Evolutionary conservation across 2,888 invertebrate genomes (phyloP).

Genomic region (Harpalus rubripes): DNA sequence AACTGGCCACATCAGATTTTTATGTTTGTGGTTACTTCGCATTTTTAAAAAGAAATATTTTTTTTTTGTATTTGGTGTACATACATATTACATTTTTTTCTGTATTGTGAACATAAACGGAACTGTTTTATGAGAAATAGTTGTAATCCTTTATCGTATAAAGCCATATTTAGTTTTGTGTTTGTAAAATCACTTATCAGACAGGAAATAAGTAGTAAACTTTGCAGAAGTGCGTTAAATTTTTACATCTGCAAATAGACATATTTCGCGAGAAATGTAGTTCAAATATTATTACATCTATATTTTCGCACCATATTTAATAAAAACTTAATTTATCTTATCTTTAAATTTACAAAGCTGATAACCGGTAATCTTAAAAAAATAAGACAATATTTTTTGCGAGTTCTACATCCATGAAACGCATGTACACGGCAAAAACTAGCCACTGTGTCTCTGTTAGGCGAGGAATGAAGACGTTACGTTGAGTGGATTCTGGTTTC

Average conservation of each 20-base stretch:
- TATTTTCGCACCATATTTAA: conserved; percentile 32
- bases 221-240: background rate
- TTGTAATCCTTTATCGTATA: too few relatives aligned
- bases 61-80: too few relatives aligned
- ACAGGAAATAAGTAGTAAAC: conserved; percentile 22
- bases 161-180: too few relatives aligned
- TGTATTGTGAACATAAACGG: too few relatives aligned
- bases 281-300: conserved; percentile 24
- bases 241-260: conserved; percentile 11
- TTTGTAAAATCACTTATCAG: background rate
- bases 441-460: conserved; percentile 5
- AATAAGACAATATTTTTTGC: background rate
- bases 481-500: background rate
- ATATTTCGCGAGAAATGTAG: background rate
- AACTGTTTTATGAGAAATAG: too few relatives aligned
- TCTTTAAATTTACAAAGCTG: conserved; percentile 23
- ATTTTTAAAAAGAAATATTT: too few relatives aligned
- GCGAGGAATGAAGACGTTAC: conserved; percentile 1
- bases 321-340: conserved; percentile 33
- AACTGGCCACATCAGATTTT: too few relatives aligned
- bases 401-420: background rate
- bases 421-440: conserved; percentile 6
- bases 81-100: too few relatives aligned
- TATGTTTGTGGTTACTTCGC: too few relatives aligned
- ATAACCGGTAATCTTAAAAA: conserved; percentile 38